Percentiles rank a stretch among this genome's conserved stretches.
phyloP scores from a whole-genome alignment of 1,140 invertebrate species.

The Sarcophaga bullata region DNA sequence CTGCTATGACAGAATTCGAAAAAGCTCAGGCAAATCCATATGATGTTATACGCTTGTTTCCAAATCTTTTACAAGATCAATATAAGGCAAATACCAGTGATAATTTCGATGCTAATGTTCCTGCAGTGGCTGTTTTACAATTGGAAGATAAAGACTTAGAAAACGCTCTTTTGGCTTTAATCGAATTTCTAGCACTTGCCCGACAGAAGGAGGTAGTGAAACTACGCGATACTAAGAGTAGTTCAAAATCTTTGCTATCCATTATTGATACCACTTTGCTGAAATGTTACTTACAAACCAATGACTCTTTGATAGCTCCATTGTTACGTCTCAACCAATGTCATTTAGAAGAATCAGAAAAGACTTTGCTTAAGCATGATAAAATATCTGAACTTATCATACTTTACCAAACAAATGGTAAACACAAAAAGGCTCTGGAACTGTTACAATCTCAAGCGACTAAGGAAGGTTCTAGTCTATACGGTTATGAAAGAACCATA shows the following conservation, averaged over 20 bases:
- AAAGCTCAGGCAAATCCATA: slow-evolving; percentile 91
- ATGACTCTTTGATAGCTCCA: slow-evolving; percentile 92
- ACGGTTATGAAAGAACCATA: slow-evolving; percentile 85
- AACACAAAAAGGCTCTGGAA: slow-evolving; percentile 92
- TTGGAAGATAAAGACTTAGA: slow-evolving; percentile 88
- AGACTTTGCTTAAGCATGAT: slow-evolving; percentile 84
- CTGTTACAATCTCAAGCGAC: slow-evolving; percentile 84
- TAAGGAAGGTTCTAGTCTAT: slow-evolving; percentile 76
- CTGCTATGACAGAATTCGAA: slow-evolving; percentile 91
- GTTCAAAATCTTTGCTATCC: slow-evolving; percentile 77
- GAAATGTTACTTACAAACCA: slow-evolving; percentile 96
- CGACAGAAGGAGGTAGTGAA: slow-evolving; percentile 68
- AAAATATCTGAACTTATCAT: slow-evolving; percentile 96
- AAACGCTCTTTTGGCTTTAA: slow-evolving; percentile 87
- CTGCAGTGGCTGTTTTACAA: slow-evolving; percentile 68
- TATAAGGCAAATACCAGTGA: slow-evolving; percentile 63
- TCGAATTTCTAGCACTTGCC: slow-evolving; percentile 88
- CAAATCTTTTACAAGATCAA: slow-evolving; percentile 78
- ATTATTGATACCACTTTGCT: slow-evolving; percentile 96
- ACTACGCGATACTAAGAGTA: slow-evolving; percentile 53
- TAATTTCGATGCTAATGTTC: slow-evolving; percentile 68
- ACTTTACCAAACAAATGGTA: slow-evolving; percentile 92
- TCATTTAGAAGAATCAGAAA: slow-evolving; percentile 93
- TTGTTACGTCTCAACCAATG: slow-evolving; percentile 94
- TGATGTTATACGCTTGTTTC: slow-evolving; percentile 94